These are phyloP conservation scores for Drosophila varians DNA, from an alignment of 1,140 invertebrate species.

Conservation along the genomic window DNA sequence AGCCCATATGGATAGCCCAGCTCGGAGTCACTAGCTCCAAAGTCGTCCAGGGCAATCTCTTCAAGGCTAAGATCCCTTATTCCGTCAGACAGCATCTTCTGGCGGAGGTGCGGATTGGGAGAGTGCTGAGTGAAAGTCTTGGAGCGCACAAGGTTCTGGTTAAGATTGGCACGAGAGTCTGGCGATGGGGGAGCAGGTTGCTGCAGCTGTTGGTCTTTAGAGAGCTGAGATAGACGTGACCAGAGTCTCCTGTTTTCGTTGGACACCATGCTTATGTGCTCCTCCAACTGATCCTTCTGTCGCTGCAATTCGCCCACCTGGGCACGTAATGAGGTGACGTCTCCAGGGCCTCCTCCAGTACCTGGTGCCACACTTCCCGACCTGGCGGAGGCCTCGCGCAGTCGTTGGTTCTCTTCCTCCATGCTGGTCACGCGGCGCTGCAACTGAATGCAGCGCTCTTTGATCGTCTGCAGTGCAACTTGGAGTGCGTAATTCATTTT, in stretches of 20 bases:
- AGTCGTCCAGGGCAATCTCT: conserved; percentile 89
- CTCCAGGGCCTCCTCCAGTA: conserved; percentile 61
- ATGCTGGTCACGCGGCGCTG: conserved; percentile 88
- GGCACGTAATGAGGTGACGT: conserved; percentile 84
- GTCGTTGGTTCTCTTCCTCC: conserved; percentile 89
- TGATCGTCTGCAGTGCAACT: conserved; percentile 91
- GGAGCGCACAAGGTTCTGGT: conserved; percentile 84
- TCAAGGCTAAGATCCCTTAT: conserved; percentile 87
- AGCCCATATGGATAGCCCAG: conserved; percentile 88
- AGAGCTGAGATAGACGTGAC: conserved; percentile 88
- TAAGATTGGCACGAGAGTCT: conserved; percentile 48
- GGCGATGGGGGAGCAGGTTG: not conserved
- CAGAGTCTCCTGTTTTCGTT: conserved; percentile 91
- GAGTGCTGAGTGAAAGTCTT: conserved; percentile 87
- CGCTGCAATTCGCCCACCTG: conserved; percentile 88
- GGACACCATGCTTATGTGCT: conserved; percentile 91
- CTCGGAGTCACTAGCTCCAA: conserved; percentile 79
- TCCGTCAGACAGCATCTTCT: conserved; percentile 84
- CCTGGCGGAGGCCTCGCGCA: conserved; percentile 83
- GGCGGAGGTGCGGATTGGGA: conserved; percentile 84
- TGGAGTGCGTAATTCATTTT: conserved; percentile 86
- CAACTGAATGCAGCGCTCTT: conserved; percentile 90
- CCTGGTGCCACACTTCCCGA: conserved; percentile 28
- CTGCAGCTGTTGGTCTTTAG: conserved; percentile 84
- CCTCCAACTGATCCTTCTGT: conserved; percentile 89